phyloP scores from a whole-genome alignment of 2,888 invertebrate genomes.

The Physocephala rufipes region DNA sequence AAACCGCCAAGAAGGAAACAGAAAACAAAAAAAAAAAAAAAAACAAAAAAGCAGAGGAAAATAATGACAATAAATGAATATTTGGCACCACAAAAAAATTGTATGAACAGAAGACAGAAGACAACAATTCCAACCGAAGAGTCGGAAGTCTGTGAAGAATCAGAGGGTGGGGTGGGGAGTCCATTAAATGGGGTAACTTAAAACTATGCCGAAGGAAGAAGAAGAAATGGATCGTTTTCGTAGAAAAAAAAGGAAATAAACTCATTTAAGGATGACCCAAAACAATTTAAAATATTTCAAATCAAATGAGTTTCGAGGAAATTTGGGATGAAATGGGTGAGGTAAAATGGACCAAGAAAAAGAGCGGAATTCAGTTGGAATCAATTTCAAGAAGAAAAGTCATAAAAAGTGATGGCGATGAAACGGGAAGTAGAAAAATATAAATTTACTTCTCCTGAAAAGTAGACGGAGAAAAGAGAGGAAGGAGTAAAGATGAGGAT shows the following conservation, averaged over 20 bases:
- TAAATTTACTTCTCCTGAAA: too few species aligned
- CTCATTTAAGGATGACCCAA: neutral
- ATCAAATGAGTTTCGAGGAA: constrained; percentile 5
- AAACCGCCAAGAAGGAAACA: neutral
- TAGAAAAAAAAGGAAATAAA: neutral
- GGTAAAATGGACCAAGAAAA: neutral
- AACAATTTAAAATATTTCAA: neutral
- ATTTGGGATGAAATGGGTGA: neutral
- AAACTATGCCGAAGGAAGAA: neutral
- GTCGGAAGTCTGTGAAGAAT: too few species aligned
- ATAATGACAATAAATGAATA: neutral
- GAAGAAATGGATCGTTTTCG: neutral
- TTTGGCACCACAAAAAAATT: neutral
- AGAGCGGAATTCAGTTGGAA: neutral
- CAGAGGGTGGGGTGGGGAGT: too few species aligned
- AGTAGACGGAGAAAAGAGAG: neutral
- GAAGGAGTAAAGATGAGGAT: neutral
- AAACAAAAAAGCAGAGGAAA: neutral
- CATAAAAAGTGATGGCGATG: constrained; percentile 2
- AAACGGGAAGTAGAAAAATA: neutral
- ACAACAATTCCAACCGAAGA: neutral
- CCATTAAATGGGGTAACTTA: neutral
- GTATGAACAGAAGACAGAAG: too few species aligned
- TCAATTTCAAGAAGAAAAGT: neutral
- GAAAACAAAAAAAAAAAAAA: neutral